These are phyloP conservation scores for Brienomyrus brachyistius DNA, from an alignment of 2,113 vertebrate genomes.

Conservation along the genomic window DNA sequence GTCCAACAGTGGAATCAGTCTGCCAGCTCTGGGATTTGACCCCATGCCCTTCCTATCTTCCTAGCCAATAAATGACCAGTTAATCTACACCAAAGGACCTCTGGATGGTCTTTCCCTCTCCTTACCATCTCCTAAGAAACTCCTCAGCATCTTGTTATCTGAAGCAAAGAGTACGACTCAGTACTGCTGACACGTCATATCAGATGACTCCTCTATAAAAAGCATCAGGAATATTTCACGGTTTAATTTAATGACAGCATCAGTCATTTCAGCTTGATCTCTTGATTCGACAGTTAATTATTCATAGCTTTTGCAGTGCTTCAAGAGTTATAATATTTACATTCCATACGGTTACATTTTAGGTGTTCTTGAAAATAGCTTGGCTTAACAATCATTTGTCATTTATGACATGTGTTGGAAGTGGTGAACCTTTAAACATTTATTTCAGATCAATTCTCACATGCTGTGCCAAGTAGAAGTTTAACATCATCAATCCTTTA, in stretches of 20 bases:
- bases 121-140: not conserved
- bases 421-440: not conserved
- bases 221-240: not conserved
- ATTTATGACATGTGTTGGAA: not conserved
- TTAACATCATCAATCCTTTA: not conserved
- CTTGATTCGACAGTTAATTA: not conserved
- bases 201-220: not conserved
- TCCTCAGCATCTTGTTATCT: not conserved
- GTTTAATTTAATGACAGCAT: not conserved
- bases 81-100: not conserved
- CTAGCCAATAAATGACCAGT: not conserved
- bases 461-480: not conserved
- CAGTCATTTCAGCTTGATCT: not conserved
- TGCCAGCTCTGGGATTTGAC: not conserved
- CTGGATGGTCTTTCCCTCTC: not conserved
- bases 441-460: not conserved
- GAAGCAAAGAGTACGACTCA: not conserved
- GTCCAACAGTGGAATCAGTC: not conserved
- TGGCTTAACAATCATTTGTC: not conserved
- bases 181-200: not conserved
- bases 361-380: not conserved
- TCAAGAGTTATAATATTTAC: not conserved
- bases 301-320: not conserved
- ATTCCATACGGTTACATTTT: not conserved
- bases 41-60: not conserved